These are phyloP conservation scores for Eurypyga helias DNA, from an alignment of 2,113 vertebrate species.

Conservation along the genomic window DNA sequence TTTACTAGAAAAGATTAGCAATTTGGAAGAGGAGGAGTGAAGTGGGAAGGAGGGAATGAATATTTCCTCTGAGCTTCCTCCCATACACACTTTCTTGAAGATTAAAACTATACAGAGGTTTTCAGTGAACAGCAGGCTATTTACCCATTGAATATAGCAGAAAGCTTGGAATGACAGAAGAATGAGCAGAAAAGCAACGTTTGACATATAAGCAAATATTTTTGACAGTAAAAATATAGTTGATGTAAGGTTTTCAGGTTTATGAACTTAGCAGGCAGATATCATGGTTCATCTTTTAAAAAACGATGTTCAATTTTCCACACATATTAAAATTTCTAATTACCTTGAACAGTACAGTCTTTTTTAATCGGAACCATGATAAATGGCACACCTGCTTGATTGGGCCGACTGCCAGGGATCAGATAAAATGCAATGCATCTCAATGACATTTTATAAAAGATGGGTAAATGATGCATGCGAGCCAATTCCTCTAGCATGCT, in stretches of 20 bases:
- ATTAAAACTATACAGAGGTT: not conserved
- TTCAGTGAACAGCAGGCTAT: not conserved
- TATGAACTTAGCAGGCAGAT: constrained; percentile 4
- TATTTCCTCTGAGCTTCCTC: not conserved
- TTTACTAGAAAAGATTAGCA: not conserved
- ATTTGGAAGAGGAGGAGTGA: not conserved
- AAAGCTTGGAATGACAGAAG: not conserved
- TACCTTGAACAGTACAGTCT: not conserved
- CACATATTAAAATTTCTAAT: constrained; percentile 7
- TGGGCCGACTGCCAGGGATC: constrained; percentile 56
- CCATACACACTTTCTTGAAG: not conserved
- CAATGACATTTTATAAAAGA: constrained; percentile 21
- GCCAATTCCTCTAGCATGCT: not conserved
- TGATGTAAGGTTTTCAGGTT: not conserved
- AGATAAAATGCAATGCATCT: constrained; percentile 44
- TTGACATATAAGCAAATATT: not conserved
- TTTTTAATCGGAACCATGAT: not conserved
- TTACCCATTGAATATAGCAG: not conserved
- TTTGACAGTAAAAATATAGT: not conserved
- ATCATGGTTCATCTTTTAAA: not conserved
- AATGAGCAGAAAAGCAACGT: not conserved
- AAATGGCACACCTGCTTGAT: constrained; percentile 61
- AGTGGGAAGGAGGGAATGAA: not conserved
- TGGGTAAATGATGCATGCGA: constrained; percentile 10
- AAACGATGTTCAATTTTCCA: not conserved